A percentile compares a stretch with the other conserved stretches of the same genome.
phyloP scores from a whole-genome alignment of 2,888 invertebrate genomes.

The Diplolepis rosae region DNA sequence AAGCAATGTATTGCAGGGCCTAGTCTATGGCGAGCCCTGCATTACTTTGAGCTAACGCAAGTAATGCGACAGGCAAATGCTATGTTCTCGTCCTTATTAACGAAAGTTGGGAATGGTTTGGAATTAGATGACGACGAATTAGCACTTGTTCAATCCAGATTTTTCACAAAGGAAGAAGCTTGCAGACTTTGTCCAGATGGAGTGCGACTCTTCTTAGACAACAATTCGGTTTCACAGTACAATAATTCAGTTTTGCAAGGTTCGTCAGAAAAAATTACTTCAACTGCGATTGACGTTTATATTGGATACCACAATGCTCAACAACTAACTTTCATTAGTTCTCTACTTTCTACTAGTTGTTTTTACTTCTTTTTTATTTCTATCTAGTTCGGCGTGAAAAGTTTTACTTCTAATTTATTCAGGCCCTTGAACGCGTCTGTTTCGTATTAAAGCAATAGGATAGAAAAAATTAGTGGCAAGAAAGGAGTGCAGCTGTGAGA shows the following conservation, averaged over 20 bases:
- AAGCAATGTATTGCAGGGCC: slow-evolving; percentile 54
- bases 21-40: slow-evolving; percentile 59
- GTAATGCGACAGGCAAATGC: slow-evolving; percentile 64
- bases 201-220: slow-evolving; percentile 55
- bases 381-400: no score
- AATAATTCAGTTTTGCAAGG: slow-evolving; percentile 48
- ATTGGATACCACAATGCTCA: slow-evolving; percentile 38
- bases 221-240: slow-evolving; percentile 60
- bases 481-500: no score
- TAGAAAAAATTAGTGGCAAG: no score
- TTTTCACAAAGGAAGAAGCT: slow-evolving; percentile 52
- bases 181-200: slow-evolving; percentile 52
- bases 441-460: no score
- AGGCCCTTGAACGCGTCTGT: no score
- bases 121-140: slow-evolving; percentile 49
- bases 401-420: no score
- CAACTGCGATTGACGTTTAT: slow-evolving; percentile 49
- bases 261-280: slow-evolving; percentile 42
- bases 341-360: no score
- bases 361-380: no score
- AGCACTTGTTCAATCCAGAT: slow-evolving; percentile 56
- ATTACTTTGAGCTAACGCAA: slow-evolving; percentile 60
- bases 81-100: slow-evolving; percentile 60
- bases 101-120: slow-evolving; percentile 60
- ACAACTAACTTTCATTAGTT: slow-evolving; percentile 38